A percentile compares a stretch with the other conserved stretches of the same genome.
phyloP scores from a whole-genome alignment of 2,888 invertebrate species.

The Hemaris fuciformis region DNA sequence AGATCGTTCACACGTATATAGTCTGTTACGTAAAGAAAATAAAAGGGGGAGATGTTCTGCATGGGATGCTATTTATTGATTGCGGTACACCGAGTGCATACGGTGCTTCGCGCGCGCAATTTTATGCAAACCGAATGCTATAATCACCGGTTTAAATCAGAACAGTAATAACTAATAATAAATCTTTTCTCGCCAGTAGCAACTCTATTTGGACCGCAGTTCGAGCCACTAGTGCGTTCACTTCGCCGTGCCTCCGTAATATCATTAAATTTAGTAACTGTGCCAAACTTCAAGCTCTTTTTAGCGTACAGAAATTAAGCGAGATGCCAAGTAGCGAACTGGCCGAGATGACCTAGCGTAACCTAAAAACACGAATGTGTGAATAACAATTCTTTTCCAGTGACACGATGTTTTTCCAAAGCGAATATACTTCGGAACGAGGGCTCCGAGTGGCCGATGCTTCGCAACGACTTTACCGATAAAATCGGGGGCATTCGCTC shows the following conservation, averaged over 20 bases:
- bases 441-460: background rate
- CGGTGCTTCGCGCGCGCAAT: background rate
- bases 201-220: too few species aligned
- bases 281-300: background rate
- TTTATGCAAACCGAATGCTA: background rate
- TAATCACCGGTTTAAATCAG: background rate
- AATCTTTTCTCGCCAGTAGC: too few species aligned
- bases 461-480: background rate
- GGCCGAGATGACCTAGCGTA: background rate
- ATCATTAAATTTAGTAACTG: too few species aligned
- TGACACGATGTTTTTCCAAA: background rate
- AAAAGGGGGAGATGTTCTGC: slow-evolving; percentile 32
- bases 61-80: slow-evolving; percentile 40
- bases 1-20: slow-evolving; percentile 28
- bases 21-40: slow-evolving; percentile 32
- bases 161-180: too few species aligned
- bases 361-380: background rate
- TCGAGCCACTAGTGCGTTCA: too few species aligned
- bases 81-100: slow-evolving; percentile 13
- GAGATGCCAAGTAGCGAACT: background rate
- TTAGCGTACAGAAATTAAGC: background rate
- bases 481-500: background rate
- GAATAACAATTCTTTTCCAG: background rate
- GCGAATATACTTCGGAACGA: background rate
- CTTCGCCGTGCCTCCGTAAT: too few species aligned